Evolutionary conservation across 2,797 vertebrate species (phyloP).

Genomic region (Naso thynnoides): DNA sequence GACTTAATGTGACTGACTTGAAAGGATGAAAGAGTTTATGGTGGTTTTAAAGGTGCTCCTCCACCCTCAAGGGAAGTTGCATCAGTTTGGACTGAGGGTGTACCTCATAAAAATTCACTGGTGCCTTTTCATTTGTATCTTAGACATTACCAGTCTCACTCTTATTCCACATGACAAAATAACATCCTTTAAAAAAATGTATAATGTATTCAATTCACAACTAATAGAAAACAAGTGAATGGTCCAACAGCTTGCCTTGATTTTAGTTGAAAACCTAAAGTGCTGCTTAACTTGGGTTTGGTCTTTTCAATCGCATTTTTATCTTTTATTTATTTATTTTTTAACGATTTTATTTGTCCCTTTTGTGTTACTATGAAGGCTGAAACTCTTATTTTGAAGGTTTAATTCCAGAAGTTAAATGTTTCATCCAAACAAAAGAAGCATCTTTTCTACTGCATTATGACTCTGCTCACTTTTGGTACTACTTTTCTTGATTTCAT

Average conservation of each 20-base stretch:
- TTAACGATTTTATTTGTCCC: neutral
- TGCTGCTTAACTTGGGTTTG: neutral
- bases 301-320: no score
- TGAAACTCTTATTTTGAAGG: neutral
- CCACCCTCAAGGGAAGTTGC: neutral
- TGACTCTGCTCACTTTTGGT: no score
- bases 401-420: neutral
- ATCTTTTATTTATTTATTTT: no score
- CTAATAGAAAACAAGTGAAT: neutral
- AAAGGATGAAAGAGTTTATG: neutral
- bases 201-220: neutral
- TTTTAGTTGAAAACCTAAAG: neutral
- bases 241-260: no score
- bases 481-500: no score
- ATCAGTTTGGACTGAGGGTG: neutral
- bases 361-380: neutral
- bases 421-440: no score
- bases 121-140: neutral
- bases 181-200: neutral
- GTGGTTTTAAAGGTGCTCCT: slow-evolving; percentile 3
- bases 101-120: neutral
- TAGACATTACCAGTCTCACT: neutral
- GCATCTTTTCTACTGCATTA: no score
- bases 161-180: neutral
- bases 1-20: neutral